These are phyloP conservation scores for Catotricha subobsoleta DNA, from an alignment of 2,888 invertebrate species.

Conservation along the genomic window DNA sequence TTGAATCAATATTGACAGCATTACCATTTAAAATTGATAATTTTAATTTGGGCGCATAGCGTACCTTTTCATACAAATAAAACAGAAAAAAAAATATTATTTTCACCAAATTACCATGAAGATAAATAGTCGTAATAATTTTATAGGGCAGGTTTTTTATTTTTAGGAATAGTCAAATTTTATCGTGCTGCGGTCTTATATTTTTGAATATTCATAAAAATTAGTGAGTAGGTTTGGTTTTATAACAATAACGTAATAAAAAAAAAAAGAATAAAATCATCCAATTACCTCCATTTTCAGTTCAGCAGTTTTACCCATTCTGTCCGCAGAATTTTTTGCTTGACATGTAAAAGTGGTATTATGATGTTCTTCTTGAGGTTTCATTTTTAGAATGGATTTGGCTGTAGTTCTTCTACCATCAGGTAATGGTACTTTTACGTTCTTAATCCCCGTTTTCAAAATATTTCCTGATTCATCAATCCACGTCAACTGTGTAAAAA, in stretches of 20 bases:
- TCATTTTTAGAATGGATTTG: constrained; percentile 63
- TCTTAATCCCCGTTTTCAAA: constrained; percentile 60
- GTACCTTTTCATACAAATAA: constrained; percentile 42
- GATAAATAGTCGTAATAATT: background rate
- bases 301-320: constrained; percentile 62
- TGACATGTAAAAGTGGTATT: constrained; percentile 83
- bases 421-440: constrained; percentile 52
- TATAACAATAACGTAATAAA: no score
- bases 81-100: background rate
- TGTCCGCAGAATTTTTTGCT: constrained; percentile 79
- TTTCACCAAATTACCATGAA: background rate
- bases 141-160: background rate
- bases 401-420: constrained; percentile 73
- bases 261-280: background rate
- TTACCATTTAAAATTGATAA: constrained; percentile 29
- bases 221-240: background rate
- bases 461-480: constrained; percentile 76
- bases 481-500: constrained; percentile 60
- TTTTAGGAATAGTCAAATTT: background rate
- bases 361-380: constrained; percentile 74
- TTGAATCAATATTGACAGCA: background rate
- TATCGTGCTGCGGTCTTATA: no score
- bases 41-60: constrained; percentile 77
- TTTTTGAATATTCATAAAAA: background rate
- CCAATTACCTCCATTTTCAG: constrained; percentile 57